phyloP scores from a whole-genome alignment of 2,888 invertebrate genomes.

The Callimorpha dominula region DNA sequence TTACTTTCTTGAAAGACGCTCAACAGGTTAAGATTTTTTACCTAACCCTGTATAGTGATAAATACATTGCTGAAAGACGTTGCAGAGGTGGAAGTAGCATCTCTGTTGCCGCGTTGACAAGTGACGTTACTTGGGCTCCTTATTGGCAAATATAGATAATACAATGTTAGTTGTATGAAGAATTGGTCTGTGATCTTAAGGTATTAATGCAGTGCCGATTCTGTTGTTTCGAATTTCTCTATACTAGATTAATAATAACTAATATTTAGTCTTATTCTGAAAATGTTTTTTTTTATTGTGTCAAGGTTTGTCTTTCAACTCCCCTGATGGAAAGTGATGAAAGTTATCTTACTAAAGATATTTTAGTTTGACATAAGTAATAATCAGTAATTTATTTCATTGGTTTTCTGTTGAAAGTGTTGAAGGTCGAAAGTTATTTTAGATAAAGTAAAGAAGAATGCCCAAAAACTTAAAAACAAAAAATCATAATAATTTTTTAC shows the following conservation, averaged over 20 bases:
- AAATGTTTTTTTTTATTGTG: neutral
- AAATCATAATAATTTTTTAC: no score
- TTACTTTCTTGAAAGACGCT: neutral
- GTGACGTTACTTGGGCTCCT: neutral
- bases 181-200: constrained; percentile 19
- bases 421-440: neutral
- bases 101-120: neutral
- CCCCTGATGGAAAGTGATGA: no score
- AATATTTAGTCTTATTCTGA: neutral
- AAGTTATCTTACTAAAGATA: no score
- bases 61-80: neutral
- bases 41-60: neutral
- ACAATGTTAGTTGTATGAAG: constrained; percentile 23
- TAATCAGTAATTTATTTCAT: no score
- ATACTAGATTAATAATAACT: neutral
- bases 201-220: neutral
- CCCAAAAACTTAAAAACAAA: no score
- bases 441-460: no score
- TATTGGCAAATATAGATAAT: neutral
- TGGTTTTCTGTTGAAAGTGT: neutral
- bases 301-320: no score
- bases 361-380: neutral
- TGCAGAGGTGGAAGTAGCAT: neutral
- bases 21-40: neutral
- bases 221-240: neutral